A percentile compares a stretch with the other conserved stretches of the same genome.
Evolutionary conservation across 2,797 vertebrate genomes (phyloP).

Genomic region (Hoplostethus mediterraneus): DNA sequence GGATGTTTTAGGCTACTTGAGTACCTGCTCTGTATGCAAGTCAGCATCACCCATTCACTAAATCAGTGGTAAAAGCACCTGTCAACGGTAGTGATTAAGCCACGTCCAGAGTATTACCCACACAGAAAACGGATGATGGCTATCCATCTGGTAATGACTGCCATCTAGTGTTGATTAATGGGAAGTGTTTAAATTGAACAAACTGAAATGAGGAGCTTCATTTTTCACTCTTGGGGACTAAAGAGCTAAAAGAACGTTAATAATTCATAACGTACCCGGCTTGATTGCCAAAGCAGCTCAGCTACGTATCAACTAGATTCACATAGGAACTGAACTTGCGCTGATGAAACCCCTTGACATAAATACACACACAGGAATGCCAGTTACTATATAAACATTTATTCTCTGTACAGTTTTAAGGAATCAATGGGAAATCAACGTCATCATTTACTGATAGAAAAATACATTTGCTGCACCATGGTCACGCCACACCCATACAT

Average conservation of each 20-base stretch:
- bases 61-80: conserved; percentile 38
- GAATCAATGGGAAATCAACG: conserved; percentile 59
- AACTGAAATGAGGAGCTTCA: neutral
- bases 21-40: conserved; percentile 19
- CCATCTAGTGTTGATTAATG: conserved; percentile 65
- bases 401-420: conserved; percentile 71
- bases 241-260: neutral
- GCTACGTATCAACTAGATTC: neutral
- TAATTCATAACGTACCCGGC: neutral
- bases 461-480: conserved; percentile 78
- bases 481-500: conserved; percentile 58
- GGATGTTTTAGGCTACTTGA: conserved; percentile 21
- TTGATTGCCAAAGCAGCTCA: neutral
- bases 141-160: conserved; percentile 23
- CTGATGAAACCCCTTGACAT: neutral
- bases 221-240: neutral
- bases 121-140: neutral
- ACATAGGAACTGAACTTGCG: neutral
- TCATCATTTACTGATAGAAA: conserved; percentile 71
- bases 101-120: neutral
- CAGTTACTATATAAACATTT: conserved; percentile 76
- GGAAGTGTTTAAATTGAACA: conserved; percentile 15
- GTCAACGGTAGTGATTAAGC: conserved; percentile 21
- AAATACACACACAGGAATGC: conserved; percentile 1
- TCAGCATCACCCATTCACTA: conserved; percentile 34